Evolutionary conservation across 2,113 vertebrate species (phyloP).

Genomic region (Erinaceus europaeus): DNA sequence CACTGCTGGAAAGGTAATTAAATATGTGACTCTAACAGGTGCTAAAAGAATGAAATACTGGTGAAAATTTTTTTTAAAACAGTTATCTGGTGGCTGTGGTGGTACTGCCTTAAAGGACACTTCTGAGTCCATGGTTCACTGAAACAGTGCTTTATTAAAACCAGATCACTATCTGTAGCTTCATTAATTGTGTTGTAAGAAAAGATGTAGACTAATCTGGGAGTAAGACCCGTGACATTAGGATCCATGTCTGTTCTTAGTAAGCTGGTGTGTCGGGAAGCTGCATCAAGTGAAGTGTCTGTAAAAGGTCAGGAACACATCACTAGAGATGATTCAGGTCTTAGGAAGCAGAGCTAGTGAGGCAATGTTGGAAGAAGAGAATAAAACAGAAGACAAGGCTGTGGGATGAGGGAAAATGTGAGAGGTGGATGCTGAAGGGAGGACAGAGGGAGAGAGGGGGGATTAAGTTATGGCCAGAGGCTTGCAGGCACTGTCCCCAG

Average conservation of each 20-base stretch:
- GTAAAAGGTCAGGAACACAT: not conserved
- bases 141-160: conserved; percentile 61
- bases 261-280: conserved; percentile 4
- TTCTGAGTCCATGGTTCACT: conserved; percentile 15
- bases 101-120: conserved; percentile 48
- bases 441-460: conserved; percentile 38
- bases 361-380: conserved; percentile 18
- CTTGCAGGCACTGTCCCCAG: conserved; percentile 21
- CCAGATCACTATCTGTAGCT: conserved; percentile 32
- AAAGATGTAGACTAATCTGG: conserved; percentile 32
- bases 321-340: not conserved
- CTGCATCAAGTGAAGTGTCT: conserved; percentile 40
- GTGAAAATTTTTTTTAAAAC: conserved; percentile 69
- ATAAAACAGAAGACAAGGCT: not conserved
- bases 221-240: conserved; percentile 23
- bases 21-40: conserved; percentile 57
- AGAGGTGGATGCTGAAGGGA: not conserved
- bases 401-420: conserved; percentile 1
- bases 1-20: conserved; percentile 58
- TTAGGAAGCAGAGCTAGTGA: conserved; percentile 31
- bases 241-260: conserved; percentile 26
- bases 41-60: conserved; percentile 61
- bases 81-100: conserved; percentile 27
- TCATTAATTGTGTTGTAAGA: too few relatives aligned
- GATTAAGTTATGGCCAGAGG: conserved; percentile 54